A percentile compares a stretch with the other conserved stretches of the same genome.
phyloP scores from a whole-genome alignment of 2,113 vertebrate genomes.

The Panthera uncia region DNA sequence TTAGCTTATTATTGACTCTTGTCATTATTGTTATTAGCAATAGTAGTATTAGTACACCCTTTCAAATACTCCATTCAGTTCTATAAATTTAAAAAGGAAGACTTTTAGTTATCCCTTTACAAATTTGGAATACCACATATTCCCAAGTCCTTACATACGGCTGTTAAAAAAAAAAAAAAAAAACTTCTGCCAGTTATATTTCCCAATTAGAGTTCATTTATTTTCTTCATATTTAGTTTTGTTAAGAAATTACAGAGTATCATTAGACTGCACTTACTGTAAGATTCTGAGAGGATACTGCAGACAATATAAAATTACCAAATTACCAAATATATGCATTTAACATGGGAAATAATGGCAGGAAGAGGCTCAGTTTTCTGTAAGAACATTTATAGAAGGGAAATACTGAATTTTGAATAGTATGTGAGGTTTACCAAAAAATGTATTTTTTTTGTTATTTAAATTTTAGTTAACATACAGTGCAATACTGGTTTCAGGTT shows the following conservation, averaged over 20 bases:
- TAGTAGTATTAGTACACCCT: background rate
- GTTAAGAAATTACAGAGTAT: background rate
- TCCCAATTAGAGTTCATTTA: background rate
- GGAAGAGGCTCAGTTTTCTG: background rate
- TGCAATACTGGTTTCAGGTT: too few species aligned
- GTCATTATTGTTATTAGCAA: background rate
- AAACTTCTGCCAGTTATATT: background rate
- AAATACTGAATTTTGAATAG: background rate
- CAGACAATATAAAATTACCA: background rate
- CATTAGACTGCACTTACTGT: fast-evolving
- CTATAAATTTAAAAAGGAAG: background rate
- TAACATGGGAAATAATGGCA: background rate
- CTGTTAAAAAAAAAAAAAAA: too few species aligned
- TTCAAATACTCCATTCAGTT: background rate
- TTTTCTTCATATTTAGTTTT: background rate
- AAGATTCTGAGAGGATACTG: background rate
- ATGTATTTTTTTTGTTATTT: background rate
- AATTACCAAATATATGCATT: background rate
- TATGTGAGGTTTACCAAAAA: background rate
- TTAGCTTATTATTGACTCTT: background rate
- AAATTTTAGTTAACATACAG: too few species aligned
- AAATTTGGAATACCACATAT: background rate
- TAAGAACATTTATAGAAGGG: background rate
- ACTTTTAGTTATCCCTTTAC: background rate
- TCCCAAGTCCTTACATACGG: background rate